Evolutionary conservation across 2,113 vertebrate species (phyloP), one percentile per base, ranked within the genome.

Genomic region (Scartelaos histophorus): DNA sequence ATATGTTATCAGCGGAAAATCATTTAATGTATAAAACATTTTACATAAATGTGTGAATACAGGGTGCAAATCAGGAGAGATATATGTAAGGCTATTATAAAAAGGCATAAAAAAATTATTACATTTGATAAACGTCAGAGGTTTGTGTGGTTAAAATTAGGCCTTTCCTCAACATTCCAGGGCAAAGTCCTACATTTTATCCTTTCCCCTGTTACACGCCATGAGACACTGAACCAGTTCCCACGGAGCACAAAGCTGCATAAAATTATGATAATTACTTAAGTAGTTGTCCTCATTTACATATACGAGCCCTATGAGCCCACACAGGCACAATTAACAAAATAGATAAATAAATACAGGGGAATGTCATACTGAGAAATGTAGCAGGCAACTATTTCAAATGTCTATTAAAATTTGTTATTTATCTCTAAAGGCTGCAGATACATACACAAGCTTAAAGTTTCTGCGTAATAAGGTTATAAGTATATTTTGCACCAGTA

Each of bases 251-350:
- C 91, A 93, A 92, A 88, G 88, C 89, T 90, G 91, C 91, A 92
- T 91, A 91, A 90, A 92, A 91, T 93, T 91, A 92, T 91, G 89
- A 89, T 93, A 93, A 93, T 93, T 91, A 90, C 88, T 92, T 92
- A 90, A 89, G 87, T 82, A 88, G 83, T 91, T 90, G 90, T 92
- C 91, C 91, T 89, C 89, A 90, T 92, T 93, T 93, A 79, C 91
- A 85, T 87, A 85, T 87, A 83, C 83, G 71, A 87, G 78, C 17
- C 21, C 70, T 73, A 75, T 76, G 82, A 82, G 80, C 71, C 56
- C 79, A 80, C 65, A 64, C 61, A 76, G 62, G 35, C 74, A 67
- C 57, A 51, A 89, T 86, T 80, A 84, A 92, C 64, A 83, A 69
- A 70, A 47, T 69, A 74, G 79, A 81, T 81, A 47, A 85, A 85